phyloP scores from a whole-genome alignment of 2,113 vertebrate species.

The Trochalopteron elliotii region DNA sequence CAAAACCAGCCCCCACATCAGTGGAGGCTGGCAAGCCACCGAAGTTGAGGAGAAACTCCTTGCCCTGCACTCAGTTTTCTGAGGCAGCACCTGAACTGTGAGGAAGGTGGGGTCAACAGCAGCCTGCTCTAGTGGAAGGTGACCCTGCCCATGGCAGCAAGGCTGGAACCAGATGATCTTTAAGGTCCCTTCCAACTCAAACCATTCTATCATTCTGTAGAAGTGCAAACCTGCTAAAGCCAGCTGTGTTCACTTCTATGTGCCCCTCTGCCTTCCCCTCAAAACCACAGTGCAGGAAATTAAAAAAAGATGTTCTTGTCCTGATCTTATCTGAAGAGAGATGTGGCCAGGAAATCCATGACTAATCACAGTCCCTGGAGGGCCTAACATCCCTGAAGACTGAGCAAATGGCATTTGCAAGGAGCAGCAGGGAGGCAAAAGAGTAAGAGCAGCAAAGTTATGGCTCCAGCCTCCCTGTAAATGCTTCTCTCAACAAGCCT shows the following conservation, averaged over 20 bases:
- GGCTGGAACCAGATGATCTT: neutral
- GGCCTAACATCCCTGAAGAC: neutral
- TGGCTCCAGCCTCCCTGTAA: neutral
- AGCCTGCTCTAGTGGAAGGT: neutral
- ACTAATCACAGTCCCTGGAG: neutral
- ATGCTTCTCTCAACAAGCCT: neutral
- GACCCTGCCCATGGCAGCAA: neutral
- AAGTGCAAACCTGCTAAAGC: neutral
- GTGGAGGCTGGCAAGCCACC: fast-evolving
- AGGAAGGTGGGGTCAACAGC: neutral
- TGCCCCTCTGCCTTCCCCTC: neutral
- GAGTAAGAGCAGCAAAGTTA: neutral
- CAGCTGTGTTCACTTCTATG: neutral
- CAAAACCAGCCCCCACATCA: neutral
- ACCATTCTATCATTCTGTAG: neutral
- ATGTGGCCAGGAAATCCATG: neutral
- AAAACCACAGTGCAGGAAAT: neutral
- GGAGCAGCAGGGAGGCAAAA: neutral
- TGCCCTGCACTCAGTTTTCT: neutral
- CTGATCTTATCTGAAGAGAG: neutral
- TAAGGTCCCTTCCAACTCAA: neutral
- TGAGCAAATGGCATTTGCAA: neutral
- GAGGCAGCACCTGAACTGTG: neutral
- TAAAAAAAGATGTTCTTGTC: neutral
- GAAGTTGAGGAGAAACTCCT: neutral